Evolutionary conservation across 2,888 invertebrate species (phyloP), one percentile per base, ranked within the genome.

Genomic region (Heliconius sara): DNA sequence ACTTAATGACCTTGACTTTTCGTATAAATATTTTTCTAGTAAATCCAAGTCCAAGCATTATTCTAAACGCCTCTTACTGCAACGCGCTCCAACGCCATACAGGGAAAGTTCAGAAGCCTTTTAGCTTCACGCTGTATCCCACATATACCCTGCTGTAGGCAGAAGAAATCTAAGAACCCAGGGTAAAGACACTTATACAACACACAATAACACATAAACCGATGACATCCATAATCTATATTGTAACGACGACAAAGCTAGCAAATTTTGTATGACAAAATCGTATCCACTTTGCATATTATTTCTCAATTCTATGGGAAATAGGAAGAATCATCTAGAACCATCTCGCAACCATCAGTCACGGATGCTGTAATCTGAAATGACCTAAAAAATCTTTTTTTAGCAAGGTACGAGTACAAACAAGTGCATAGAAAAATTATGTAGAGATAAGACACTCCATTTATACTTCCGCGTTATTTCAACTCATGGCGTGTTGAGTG

Each of bases 211-310:
- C 6, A 25, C 63, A 25, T 12, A 63, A 27, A 63, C 27, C 63
- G 27, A 27, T 13, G 27, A 6, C 13, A 9, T 52, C 52, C 60
- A 60, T 60, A 60, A 65, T 65, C 25, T 27, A 68, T 43, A 68
- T 39, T 68, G 0, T 6, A 3, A 43, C 12, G 4, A 68, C 39
- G 43, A n/a, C 68, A 43, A 68, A 68, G 12, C 7, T 13, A 27
- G 39, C 43, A 39, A 68, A 68, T 68, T 68, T 43, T 25, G 68
- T 68, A 68, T 68, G 68, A 68, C 43, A 43, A 68, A 39, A 68
- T 43, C 1, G 39, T 43, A 68, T n/a, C 60, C 10, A 60, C 6
- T 68, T 68, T 68, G 39, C 67, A n/a, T 39, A 39, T n/a, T 67
- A 67, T 68, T 39, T 39, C 43, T 16, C 39, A 68, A 68, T 0